These are phyloP conservation scores for Acleris emargana DNA, from an alignment of 2,888 invertebrate genomes.

Conservation along the genomic window DNA sequence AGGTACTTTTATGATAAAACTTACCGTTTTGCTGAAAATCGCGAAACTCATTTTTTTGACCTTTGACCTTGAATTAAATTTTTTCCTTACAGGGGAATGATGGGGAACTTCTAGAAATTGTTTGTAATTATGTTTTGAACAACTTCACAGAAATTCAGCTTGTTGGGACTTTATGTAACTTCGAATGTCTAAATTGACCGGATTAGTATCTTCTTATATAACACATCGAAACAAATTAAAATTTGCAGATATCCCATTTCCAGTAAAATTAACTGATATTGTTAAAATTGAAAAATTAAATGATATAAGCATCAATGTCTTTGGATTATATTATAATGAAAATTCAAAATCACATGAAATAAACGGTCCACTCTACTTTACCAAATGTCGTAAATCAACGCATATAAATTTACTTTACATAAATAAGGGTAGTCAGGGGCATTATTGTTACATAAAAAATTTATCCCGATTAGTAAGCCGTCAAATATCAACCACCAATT, in stretches of 20 bases:
- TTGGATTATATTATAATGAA: constrained; percentile 43
- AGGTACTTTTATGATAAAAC: no score
- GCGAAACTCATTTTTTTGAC: no score
- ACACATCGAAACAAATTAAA: constrained; percentile 41
- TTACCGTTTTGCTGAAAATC: no score
- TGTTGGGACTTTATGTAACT: no score
- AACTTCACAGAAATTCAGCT: no score
- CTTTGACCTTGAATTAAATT: no score
- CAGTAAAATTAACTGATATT: constrained; percentile 44
- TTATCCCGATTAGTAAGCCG: constrained; percentile 35
- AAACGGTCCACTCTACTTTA: constrained; percentile 43
- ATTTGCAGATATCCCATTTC: constrained; percentile 43
- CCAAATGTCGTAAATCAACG: constrained; percentile 37
- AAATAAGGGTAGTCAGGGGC: constrained; percentile 33
- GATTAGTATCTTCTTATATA: constrained; percentile 38
- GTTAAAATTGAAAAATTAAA: constrained; percentile 43
- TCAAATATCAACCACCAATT: constrained; percentile 10
- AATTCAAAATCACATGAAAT: constrained; percentile 36
- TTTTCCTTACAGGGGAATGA: no score
- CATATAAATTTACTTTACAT: constrained; percentile 45
- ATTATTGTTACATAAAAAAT: constrained; percentile 46
- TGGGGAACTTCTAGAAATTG: no score
- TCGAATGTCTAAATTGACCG: background rate
- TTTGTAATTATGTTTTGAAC: no score
- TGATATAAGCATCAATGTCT: constrained; percentile 46